Conservation (phyloP, 1,140 invertebrate genomes). For the Battus philenor region DNA sequence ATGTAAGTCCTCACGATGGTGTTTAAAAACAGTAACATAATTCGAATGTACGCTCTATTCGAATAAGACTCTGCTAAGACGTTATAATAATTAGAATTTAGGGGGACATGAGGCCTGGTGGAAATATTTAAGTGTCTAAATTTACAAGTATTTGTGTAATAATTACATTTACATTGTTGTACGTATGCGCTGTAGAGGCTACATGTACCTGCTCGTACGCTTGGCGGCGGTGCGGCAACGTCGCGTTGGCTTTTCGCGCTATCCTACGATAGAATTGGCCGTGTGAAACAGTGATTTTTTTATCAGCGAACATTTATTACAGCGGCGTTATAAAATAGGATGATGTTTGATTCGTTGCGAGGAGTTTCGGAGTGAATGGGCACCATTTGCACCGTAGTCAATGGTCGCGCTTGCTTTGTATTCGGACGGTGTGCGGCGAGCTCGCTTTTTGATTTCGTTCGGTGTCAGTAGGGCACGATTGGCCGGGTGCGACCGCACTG, state of each 20-base stretch:
- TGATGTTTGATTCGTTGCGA: constrained; percentile 17
- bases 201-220: constrained; percentile 68
- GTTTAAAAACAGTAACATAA: neutral
- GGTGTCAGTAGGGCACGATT: constrained; percentile 59
- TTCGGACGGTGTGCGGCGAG: constrained; percentile 27
- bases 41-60: constrained; percentile 22
- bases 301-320: constrained; percentile 16
- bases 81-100: constrained; percentile 22
- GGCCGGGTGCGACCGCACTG: constrained; percentile 32
- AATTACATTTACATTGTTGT: constrained; percentile 39
- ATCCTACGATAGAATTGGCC: constrained; percentile 54
- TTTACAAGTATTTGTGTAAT: constrained; percentile 64
- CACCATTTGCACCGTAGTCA: constrained; percentile 23
- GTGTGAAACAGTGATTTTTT: constrained; percentile 48
- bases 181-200: constrained; percentile 59
- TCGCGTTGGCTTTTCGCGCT: constrained; percentile 65
- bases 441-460: constrained; percentile 52
- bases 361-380: constrained; percentile 25
- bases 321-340: constrained; percentile 11
- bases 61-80: constrained; percentile 47
- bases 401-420: constrained; percentile 35
- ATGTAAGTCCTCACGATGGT: constrained; percentile 13
- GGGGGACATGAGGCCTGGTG: constrained; percentile 56
- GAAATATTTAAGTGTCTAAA: constrained; percentile 41
- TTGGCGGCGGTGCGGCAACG: constrained; percentile 68